Base-by-base conservation (phyloP, 2,888 invertebrate genomes). In the Mantis religiosa region DNA sequence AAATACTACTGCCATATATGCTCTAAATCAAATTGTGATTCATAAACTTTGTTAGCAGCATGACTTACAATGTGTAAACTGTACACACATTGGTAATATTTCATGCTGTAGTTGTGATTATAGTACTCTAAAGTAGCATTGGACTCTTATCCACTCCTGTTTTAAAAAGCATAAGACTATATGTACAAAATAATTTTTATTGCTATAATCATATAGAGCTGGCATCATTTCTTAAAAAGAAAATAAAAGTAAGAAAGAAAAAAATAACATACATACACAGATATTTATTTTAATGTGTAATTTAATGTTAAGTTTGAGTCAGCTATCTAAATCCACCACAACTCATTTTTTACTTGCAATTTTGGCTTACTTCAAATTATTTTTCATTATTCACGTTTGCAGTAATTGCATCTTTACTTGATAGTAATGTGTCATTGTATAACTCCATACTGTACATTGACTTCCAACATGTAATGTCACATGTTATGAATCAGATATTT, bases 391-490 rank as follows among this genome's bases (percentile, higher is more conserved):
- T 87, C 82, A 34, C 82, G 41, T 87, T 15, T 82, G n/a, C 87
- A 82, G 34, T 87, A 87, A 82, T 82, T 82, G 87, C 87, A 87
- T n/a, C 34, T 54, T 85, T 47, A 82, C 82, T 87, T 82, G 87
- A 87, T 87, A 87, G 87, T 87, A 30, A n/a, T 41, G 82, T 87
- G 34, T 87, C 81, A 87, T n/a, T 28, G 34, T 87, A 87, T 34
- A 86, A 41, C 20, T 71, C 54, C 54, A 71, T 71, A 71, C 15
- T 71, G 15, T 28, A 28, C 14, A 83, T 4, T 83, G 28, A 83
- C 34, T 28, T 34, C 12, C 41, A 28, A 28, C 28, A 28, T 28
- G 28, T 83, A 83, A 83, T 88, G 83, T 88, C 84, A 54, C 88
- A 88, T 84, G 71, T 54, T 88, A 84, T 47, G 28, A 85, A 41